A percentile compares a stretch with the other conserved stretches of the same genome.
These are phyloP conservation scores for Coecobrya sp. DNA, from an alignment of 2,888 invertebrate genomes.

Conservation along the genomic window DNA sequence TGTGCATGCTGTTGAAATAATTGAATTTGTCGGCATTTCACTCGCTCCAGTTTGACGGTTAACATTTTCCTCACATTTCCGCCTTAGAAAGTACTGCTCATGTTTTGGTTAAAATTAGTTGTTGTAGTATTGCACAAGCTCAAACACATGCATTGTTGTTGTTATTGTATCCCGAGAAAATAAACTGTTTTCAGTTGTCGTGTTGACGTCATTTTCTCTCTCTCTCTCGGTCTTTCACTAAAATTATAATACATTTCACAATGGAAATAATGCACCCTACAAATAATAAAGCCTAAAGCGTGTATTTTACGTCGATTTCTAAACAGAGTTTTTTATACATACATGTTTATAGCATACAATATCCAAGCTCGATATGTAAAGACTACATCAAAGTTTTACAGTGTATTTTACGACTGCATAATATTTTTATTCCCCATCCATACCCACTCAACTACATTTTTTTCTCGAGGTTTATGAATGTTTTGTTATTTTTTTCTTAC, in stretches of 20 bases:
- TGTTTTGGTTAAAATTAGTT: not conserved
- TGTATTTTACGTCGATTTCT: not conserved
- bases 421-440: slow-evolving; percentile 1
- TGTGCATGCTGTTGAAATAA: slow-evolving; percentile 83
- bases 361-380: not conserved
- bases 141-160: not conserved
- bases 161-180: not conserved
- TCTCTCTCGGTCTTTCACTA: not conserved
- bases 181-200: not conserved
- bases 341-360: not conserved
- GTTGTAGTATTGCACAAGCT: not conserved
- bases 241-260: slow-evolving; percentile 1
- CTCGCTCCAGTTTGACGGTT: slow-evolving; percentile 25
- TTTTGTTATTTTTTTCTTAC: slow-evolving; percentile 53
- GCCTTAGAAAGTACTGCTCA: not conserved
- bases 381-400: not conserved
- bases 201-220: not conserved
- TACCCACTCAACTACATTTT: slow-evolving; percentile 4
- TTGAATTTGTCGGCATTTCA: slow-evolving; percentile 81
- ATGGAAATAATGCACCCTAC: not conserved
- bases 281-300: not conserved
- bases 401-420: slow-evolving; percentile 30
- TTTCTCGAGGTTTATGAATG: slow-evolving; percentile 42
- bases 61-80: slow-evolving; percentile 57
- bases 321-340: not conserved